Base-by-base conservation (phyloP, 1,140 invertebrate genomes). In the Ostrea edulis region DNA sequence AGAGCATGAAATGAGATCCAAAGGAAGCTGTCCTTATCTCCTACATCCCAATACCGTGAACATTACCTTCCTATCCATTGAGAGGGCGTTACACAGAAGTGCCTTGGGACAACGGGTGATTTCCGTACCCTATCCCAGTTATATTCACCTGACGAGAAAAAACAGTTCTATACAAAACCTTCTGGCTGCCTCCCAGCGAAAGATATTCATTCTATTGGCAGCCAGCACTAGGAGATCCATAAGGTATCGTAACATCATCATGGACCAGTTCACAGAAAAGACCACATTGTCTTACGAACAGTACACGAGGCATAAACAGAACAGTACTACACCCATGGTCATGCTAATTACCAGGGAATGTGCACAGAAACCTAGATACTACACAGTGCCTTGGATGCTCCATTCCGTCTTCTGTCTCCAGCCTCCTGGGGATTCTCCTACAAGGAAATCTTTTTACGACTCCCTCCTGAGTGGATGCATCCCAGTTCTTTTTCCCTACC, bases 361-460 rank as follows among this genome's bases (percentile, higher is more conserved):
- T 68, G 12, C 29, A 0, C 44, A 22, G 0, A 35, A 88, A 12
- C 89, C 92, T 62, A 35, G 84, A 22, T 87, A 87, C 12, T 90
- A 65, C 5, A 91, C 92, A 0, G 88, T 93, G 51, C 82, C 87
- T 7, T 93, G 93, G 93, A 93, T 93, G 93, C 25, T 84, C 58
- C 88, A 89, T 51, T 90, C 92, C 0, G 88, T 92, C 68, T 93
- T 92, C 82, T 93, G 93, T 86, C 77, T 93, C 58, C 91, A 93
- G 51, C 92, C 92, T 11, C 90, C 91, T 5, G 93, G 93, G 8
- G 92, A 93, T 82, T 92, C 92, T 5, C 93, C 92, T 20, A 92
- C 92, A n/a, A 82, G 92, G 22, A 93, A 93, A 86, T 92, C 92
- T n/a, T 89, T 92, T 58, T 93, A 92, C 25, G 93, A 93, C 71